Evolutionary conservation across 2,888 invertebrate species (phyloP), one percentile per base, ranked within the genome.

Genomic region (Conistra vaccinii): DNA sequence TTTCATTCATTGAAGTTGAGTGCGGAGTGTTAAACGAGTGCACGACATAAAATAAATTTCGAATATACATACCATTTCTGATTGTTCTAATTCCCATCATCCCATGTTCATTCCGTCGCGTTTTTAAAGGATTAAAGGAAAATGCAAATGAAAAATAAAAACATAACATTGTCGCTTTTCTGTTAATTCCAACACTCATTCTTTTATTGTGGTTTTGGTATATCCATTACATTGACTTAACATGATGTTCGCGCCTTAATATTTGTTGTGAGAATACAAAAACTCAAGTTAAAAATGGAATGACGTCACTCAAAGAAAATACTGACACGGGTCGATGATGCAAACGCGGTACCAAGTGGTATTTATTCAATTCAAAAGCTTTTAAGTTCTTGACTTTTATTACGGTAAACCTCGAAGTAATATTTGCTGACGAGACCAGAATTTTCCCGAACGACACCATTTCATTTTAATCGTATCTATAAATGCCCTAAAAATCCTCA

Each of bases 101-200:
- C 48, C 48, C 90, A 88, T 90, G 89, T 90, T 91, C 88, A 83
- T 86, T 87, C 90, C 73, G 85, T 77, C 70, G 88, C 83, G 91
- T 89, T 89, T 90, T 90, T 81, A 53, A 87, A 91, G 93, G 93
- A 89, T 86, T 89, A 86, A 91, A 92, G 93, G 91, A 83, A 90
- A 89, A 90, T 91, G 87, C 83, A 92, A 91, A 90, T 81, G 26
- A 92, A 94, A 93, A 92, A 93, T 93, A 93, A 94, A 95, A 93
- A 82, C 84, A 87, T 80, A 88, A 87, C 81, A 66, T 92, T 93
- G 91, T 96, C 93, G 93, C 93, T 93, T 94, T 93, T 95, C 95
- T 94, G 96, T 96, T 96, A 96, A 96, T 96, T 96, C 95, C 96
- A 96, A 96, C 96, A 96, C 96, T 96, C 95, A 96, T 96, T 95